A percentile compares a stretch with the other conserved stretches of the same genome.
Conservation (phyloP, 2,888 invertebrate species). For the Ectropis crepuscularia region DNA sequence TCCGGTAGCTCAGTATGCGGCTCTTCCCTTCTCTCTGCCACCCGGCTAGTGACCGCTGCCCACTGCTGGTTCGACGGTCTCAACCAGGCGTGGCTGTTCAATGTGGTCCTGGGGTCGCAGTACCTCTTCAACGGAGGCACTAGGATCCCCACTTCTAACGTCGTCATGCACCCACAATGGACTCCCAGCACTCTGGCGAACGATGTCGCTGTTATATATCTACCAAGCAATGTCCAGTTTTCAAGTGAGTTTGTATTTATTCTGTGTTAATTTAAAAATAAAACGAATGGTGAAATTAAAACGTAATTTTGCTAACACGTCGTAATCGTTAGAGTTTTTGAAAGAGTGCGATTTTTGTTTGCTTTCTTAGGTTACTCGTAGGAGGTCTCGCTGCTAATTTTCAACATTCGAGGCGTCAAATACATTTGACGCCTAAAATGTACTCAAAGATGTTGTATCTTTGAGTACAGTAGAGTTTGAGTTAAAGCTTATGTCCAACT, state of each 20-base stretch:
- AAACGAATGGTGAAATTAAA: too few relatives aligned
- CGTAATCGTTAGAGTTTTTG: too few relatives aligned
- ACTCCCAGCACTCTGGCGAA: constrained; percentile 47
- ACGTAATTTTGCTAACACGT: too few relatives aligned
- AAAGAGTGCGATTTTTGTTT: too few relatives aligned
- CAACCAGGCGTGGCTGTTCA: constrained; percentile 54
- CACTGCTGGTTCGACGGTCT: constrained; percentile 66
- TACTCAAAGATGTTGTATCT: too few relatives aligned
- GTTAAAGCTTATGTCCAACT: too few relatives aligned
- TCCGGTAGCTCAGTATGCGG: constrained; percentile 62
- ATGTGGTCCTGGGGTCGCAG: constrained; percentile 60
- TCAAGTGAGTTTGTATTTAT: constrained; percentile 44
- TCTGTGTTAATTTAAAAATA: background rate
- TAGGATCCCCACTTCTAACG: constrained; percentile 52
- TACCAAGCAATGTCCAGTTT: constrained; percentile 50
- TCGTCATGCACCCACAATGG: constrained; percentile 59
- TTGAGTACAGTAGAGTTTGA: too few relatives aligned
- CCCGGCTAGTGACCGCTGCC: constrained; percentile 63
- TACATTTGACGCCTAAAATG: too few relatives aligned
- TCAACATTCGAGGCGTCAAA: too few relatives aligned
- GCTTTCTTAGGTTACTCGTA: too few relatives aligned
- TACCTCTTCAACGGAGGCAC: constrained; percentile 59
- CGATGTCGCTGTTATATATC: constrained; percentile 62
- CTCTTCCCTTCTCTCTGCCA: constrained; percentile 52
- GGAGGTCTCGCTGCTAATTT: too few relatives aligned